Evolutionary conservation across 2,888 invertebrate genomes (phyloP), one percentile per base, ranked within the genome.

Genomic region (Drosophila merina): DNA sequence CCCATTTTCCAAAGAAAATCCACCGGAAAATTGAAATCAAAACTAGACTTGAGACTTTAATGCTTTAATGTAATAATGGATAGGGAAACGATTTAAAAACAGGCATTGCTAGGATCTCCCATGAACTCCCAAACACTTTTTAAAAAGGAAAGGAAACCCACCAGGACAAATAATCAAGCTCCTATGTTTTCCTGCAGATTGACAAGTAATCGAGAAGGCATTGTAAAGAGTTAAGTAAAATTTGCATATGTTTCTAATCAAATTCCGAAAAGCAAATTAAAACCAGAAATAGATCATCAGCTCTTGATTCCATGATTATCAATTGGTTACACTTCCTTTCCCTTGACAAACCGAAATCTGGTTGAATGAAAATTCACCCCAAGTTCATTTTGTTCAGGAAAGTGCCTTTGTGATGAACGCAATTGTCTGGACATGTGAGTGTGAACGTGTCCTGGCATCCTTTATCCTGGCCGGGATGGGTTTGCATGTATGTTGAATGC

Each of bases 351-450:
- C 14, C 14, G 14, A 14, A 14, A 14, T 14, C 14, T 25, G 36
- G 30, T 50, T 12, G 10, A 59, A 45, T 45, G 60, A 38, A 38
- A 38, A 2, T 12, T 4, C 51, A 31, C 45, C 36, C 31, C 45
- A 3, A 7, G 25, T 31, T 20, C 9, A 31, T 14, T 47, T 51
- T 38, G 45, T 20, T 20, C 12, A 6, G 38, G 30, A 31, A 31
- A 49, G 9, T 60, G 44, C 60, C 63, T 60, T 60, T 20, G 44
- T 38, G 45, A 51, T 30, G 30, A 30, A 45, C 60, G 60, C 63
- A 60, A 60, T 51, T 36, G 36, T 4, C 9, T 30, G 25, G 25
- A 10, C 25, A 30, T 25, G 44, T 8, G 28, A 12, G 31, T 50
- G 42, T 28, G n/a, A 26, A 10, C n/a, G 12, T 28, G 28, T 12